Evolutionary conservation across 2,797 vertebrate genomes (phyloP).

Genomic region (Gadopsis bispinosus): DNA sequence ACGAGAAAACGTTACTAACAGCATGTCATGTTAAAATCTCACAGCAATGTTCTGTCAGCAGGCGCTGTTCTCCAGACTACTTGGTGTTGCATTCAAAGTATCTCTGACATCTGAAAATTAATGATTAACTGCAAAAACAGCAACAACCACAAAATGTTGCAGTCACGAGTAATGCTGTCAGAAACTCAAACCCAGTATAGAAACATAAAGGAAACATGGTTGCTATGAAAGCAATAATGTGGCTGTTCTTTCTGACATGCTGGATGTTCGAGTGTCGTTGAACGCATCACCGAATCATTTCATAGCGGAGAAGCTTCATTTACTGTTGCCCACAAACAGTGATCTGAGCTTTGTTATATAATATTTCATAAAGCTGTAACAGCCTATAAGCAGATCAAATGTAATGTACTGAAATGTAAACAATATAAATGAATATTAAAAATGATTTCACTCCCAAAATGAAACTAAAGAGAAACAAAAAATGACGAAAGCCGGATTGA

Average conservation of each 20-base stretch:
- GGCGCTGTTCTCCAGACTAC: slow-evolving; percentile 14
- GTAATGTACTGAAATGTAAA: too few species aligned
- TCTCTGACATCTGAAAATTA: slow-evolving; percentile 12
- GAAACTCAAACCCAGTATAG: neutral
- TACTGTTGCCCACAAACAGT: neutral
- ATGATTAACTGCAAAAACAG: neutral
- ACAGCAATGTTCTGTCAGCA: slow-evolving; percentile 44
- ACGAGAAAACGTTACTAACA: slow-evolving; percentile 26
- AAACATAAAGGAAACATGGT: neutral
- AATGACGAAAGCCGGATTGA: neutral
- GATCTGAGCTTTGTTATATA: neutral
- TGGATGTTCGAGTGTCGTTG: neutral
- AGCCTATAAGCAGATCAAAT: neutral
- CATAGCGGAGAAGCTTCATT: neutral
- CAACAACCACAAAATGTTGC: neutral
- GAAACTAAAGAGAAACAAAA: neutral
- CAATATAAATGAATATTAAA: neutral
- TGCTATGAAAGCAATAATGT: neutral
- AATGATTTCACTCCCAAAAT: neutral
- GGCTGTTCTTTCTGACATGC: neutral
- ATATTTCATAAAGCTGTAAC: neutral
- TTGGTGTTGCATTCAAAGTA: slow-evolving; percentile 36
- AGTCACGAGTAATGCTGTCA: neutral
- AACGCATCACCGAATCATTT: neutral
- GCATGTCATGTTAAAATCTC: slow-evolving; percentile 49